These are phyloP conservation scores for Temnopleurus reevesii DNA, from an alignment of 53 echinoderm and acorn worm species.

Conservation along the genomic window DNA sequence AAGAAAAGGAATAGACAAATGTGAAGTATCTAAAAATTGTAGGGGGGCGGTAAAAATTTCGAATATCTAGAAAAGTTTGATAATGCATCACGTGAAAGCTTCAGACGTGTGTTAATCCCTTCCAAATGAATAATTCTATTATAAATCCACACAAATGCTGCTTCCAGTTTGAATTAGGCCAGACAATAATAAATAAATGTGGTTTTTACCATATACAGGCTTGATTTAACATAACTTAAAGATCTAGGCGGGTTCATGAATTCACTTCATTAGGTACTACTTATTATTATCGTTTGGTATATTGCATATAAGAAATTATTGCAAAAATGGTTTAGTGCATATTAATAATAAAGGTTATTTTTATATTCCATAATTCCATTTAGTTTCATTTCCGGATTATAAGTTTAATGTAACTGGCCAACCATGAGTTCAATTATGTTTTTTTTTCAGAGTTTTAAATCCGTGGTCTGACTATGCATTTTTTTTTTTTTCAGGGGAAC, in stretches of 20 bases:
- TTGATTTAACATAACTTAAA: background rate
- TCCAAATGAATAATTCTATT: constrained; percentile 2
- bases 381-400: background rate
- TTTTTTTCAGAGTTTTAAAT: too few species aligned
- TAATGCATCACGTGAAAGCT: background rate
- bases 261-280: background rate
- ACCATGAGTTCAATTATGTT: too few species aligned
- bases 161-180: background rate
- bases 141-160: background rate
- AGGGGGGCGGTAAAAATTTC: too few species aligned
- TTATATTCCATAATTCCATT: background rate
- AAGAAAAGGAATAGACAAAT: too few species aligned
- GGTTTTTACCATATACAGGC: background rate
- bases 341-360: background rate
- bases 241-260: background rate
- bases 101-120: background rate
- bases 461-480: background rate
- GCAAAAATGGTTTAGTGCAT: background rate
- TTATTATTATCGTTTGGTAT: background rate
- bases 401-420: too few species aligned
- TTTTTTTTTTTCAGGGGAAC: background rate
- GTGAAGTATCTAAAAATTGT: too few species aligned
- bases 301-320: background rate
- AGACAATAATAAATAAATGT: background rate
- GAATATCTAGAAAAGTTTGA: background rate